A percentile compares a stretch with the other conserved stretches of the same genome.
phyloP scores from a whole-genome alignment of 2,113 vertebrate genomes.

The Sciurus niger region DNA sequence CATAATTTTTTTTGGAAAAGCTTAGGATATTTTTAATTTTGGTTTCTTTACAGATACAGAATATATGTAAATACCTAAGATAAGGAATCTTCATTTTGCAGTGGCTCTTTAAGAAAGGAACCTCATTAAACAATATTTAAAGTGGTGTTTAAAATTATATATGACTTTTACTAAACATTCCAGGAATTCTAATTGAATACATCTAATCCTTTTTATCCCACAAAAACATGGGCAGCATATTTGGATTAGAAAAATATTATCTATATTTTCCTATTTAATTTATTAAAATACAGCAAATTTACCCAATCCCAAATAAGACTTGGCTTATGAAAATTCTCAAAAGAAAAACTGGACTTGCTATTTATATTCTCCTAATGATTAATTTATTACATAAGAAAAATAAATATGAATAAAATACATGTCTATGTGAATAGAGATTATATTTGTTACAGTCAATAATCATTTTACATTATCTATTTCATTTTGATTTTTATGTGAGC shows the following conservation, averaged over 20 bases:
- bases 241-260: background rate
- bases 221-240: background rate
- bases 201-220: background rate
- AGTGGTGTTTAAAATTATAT: background rate
- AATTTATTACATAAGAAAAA: background rate
- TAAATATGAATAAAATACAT: background rate
- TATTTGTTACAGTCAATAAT: background rate
- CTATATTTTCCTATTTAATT: background rate
- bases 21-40: background rate
- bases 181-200: background rate
- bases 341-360: background rate
- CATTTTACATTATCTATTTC: background rate
- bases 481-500: background rate
- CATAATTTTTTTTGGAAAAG: background rate
- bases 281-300: background rate
- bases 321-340: background rate
- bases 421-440: background rate
- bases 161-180: background rate
- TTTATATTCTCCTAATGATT: background rate
- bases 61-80: background rate
- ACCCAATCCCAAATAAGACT: background rate
- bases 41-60: background rate
- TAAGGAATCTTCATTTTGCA: background rate
- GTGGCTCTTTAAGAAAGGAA: background rate
- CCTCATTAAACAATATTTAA: background rate